These are phyloP conservation scores for Syritta pipiens DNA, from an alignment of 2,888 invertebrate genomes.

Conservation along the genomic window DNA sequence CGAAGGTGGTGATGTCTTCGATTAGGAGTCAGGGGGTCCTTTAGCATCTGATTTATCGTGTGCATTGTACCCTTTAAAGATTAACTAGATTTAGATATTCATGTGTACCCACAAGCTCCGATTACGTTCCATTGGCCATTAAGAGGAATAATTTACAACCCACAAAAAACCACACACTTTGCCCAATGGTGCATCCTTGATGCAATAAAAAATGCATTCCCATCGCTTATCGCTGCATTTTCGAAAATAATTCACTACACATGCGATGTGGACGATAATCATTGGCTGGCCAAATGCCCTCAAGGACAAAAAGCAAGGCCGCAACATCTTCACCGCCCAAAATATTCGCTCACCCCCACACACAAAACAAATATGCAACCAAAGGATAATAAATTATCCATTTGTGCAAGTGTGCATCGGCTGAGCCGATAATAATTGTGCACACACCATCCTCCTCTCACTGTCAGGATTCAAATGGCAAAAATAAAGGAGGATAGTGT, in stretches of 20 bases:
- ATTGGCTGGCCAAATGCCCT: conserved; percentile 37
- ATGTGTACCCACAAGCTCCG: no score
- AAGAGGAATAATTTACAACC: no score
- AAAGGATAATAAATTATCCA: conserved; percentile 57
- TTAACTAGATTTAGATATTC: no score
- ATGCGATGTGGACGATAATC: conserved; percentile 19
- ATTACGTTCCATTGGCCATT: no score
- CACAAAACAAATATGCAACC: conserved; percentile 40
- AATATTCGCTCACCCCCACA: background rate
- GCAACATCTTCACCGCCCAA: conserved; percentile 28
- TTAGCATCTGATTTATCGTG: no score
- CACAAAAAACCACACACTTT: no score
- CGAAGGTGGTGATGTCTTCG: no score
- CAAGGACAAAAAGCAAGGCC: conserved; percentile 31
- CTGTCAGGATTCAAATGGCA: conserved; percentile 8
- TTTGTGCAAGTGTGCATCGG: conserved; percentile 55
- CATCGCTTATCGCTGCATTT: conserved; percentile 37
- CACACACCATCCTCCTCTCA: background rate
- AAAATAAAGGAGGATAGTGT: conserved; percentile 30
- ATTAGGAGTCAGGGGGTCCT: no score
- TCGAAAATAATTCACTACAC: conserved; percentile 38
- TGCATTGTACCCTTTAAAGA: no score
- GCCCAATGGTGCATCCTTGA: conserved; percentile 24
- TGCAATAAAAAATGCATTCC: conserved; percentile 40
- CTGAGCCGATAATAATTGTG: conserved; percentile 56